Conservation (phyloP, 2,113 vertebrate genomes). For the Chitala chitala region DNA sequence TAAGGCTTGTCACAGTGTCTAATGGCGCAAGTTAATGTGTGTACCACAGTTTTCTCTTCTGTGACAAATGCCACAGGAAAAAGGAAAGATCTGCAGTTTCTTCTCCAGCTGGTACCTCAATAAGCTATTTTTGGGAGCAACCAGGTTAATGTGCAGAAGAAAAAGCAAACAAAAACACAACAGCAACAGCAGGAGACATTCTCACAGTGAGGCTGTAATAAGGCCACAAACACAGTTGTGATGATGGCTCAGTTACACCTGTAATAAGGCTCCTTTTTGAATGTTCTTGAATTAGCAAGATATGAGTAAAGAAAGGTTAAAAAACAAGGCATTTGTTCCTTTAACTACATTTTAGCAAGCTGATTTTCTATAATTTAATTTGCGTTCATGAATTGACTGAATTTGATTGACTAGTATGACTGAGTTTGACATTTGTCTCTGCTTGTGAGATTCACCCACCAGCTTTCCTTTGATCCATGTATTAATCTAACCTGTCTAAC, state of each 20-base stretch:
- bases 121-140: neutral
- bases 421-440: no score
- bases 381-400: no score
- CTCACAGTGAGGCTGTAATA: neutral
- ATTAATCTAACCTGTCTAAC: no score
- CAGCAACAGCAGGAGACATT: neutral
- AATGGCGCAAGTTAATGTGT: slow-evolving; percentile 42
- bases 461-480: no score
- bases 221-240: neutral
- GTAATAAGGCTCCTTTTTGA: neutral
- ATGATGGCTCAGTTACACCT: neutral
- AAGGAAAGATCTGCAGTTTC: neutral
- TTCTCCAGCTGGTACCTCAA: neutral
- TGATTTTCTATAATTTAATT: no score
- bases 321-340: no score
- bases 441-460: no score
- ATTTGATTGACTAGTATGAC: no score
- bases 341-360: no score
- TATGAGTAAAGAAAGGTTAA: neutral
- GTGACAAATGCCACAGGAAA: slow-evolving; percentile 1
- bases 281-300: neutral
- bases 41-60: slow-evolving; percentile 37
- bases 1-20: slow-evolving; percentile 49
- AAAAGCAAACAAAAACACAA: no score
- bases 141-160: no score